Conservation (phyloP, 2,888 invertebrate genomes). For the Clepsis dumicolana region DNA sequence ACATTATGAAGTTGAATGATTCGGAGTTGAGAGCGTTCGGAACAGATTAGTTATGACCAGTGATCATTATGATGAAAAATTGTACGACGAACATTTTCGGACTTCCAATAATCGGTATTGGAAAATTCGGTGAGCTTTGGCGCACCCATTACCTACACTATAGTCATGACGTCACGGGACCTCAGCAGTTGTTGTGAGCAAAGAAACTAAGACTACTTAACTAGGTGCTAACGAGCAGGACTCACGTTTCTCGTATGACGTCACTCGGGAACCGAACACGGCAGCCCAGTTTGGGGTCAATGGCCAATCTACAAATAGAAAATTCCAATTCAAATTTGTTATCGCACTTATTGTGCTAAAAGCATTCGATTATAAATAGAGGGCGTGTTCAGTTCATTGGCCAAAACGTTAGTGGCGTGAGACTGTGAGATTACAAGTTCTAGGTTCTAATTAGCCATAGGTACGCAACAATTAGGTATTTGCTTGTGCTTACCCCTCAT, state of each 20-base stretch:
- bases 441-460: conserved; percentile 1
- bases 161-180: conserved; percentile 61
- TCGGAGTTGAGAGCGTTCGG: no score
- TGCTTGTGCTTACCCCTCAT: conserved; percentile 68
- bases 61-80: no score
- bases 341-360: conserved; percentile 48
- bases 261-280: conserved; percentile 84
- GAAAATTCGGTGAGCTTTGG: no score
- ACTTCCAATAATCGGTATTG: no score
- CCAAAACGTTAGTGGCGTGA: conserved; percentile 11
- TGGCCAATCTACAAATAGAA: conserved; percentile 86
- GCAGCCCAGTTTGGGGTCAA: conserved; percentile 84
- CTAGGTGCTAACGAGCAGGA: conserved; percentile 55
- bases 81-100: no score
- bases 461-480: neutral
- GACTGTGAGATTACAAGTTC: neutral
- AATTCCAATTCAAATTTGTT: conserved; percentile 62
- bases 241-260: conserved; percentile 85
- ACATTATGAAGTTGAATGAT: no score
- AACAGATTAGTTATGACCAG: no score
- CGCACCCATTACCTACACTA: no score
- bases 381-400: conserved; percentile 38
- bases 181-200: conserved; percentile 56
- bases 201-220: conserved; percentile 33
- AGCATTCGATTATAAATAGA: conserved; percentile 25